phyloP scores from a whole-genome alignment of 2,113 vertebrate genomes.

The Tetrao urogallus region DNA sequence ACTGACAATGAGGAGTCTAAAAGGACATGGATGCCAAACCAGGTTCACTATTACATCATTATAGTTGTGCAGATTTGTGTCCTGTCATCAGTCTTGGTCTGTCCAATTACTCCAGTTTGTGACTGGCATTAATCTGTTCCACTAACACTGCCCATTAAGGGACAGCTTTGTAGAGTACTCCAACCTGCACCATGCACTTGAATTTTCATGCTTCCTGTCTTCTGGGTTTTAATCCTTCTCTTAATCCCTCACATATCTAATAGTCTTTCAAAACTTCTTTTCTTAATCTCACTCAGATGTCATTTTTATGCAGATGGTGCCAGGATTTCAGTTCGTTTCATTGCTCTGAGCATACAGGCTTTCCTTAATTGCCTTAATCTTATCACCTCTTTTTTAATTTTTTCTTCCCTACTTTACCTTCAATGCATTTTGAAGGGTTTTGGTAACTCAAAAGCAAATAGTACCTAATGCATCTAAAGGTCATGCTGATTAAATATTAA shows the following conservation, averaged over 20 bases:
- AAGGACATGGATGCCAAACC: neutral
- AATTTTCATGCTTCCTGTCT: neutral
- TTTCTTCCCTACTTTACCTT: neutral
- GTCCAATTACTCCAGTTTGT: neutral
- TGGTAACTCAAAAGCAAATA: neutral
- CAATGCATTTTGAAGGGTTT: neutral
- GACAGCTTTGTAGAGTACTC: neutral
- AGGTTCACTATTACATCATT: neutral
- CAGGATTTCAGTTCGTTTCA: slow-evolving; percentile 4
- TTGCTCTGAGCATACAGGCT: neutral
- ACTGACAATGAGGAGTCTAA: no score
- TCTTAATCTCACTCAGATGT: neutral
- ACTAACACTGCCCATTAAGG: neutral
- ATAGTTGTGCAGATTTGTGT: neutral
- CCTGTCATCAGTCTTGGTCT: neutral
- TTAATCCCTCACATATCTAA: neutral
- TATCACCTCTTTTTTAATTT: neutral
- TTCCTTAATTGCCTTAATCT: neutral
- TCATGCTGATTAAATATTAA: neutral
- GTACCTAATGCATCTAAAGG: neutral
- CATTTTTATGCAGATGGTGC: neutral
- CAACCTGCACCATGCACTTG: neutral
- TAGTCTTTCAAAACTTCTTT: neutral
- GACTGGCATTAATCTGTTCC: neutral
- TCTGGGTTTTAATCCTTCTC: neutral